These are phyloP conservation scores for Telmatochromis sp. DNA, from an alignment of 2,113 vertebrate species.

Conservation along the genomic window DNA sequence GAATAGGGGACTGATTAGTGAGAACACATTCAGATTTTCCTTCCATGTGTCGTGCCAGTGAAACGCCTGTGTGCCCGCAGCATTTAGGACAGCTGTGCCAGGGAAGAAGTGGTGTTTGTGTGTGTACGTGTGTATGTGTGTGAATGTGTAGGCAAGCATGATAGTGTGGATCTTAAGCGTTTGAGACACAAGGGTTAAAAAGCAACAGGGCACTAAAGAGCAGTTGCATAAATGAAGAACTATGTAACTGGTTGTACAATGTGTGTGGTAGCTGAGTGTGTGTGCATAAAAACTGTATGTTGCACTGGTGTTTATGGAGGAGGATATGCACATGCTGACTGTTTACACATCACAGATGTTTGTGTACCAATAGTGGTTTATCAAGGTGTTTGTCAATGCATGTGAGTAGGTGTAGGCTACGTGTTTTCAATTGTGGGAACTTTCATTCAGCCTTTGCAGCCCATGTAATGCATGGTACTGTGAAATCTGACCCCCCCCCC, in stretches of 20 bases:
- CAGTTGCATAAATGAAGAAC: constrained; percentile 9
- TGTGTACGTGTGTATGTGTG: constrained; percentile 14
- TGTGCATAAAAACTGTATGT: neutral
- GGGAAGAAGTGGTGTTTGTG: constrained; percentile 61
- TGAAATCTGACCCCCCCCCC: neutral
- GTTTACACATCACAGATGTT: constrained; percentile 28
- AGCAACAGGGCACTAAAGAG: constrained; percentile 28
- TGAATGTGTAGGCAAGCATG: neutral
- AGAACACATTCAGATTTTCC: constrained; percentile 79
- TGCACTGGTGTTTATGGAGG: neutral
- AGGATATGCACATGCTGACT: neutral
- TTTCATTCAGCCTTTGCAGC: no score
- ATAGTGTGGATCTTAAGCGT: constrained; percentile 1
- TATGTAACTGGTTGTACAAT: constrained; percentile 6
- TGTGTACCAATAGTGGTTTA: constrained; percentile 13
- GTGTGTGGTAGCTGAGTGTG: neutral
- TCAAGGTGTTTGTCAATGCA: constrained; percentile 48
- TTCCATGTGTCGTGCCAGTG: constrained; percentile 73
- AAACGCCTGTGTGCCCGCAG: constrained; percentile 70
- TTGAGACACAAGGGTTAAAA: constrained; percentile 18
- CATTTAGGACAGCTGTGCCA: constrained; percentile 68
- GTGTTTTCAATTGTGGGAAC: no score
- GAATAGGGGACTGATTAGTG: constrained; percentile 74
- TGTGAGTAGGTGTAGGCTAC: neutral
- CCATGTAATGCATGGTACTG: no score